Base-by-base conservation (phyloP, 2,888 invertebrate species). In the Petrolisthes manimaculis region DNA sequence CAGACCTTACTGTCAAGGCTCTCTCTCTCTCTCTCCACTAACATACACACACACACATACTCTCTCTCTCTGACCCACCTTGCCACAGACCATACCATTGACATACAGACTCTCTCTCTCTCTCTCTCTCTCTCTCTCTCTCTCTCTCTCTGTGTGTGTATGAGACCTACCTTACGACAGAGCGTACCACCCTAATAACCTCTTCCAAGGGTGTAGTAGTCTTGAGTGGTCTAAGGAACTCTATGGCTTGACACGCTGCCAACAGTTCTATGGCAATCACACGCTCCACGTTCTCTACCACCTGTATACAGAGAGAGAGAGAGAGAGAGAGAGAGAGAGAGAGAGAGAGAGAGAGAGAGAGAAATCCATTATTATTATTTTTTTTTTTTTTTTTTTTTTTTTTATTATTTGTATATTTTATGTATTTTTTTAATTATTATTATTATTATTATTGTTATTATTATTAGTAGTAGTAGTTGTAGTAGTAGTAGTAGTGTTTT, bases 211-310 rank as follows among this genome's bases (percentile, higher is more conserved):
- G 95, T 12, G 93, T 93, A 0, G 95, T 95, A 6, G 95, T 95
- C 92, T 94, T 95, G 84, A 95, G 92, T 0, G 95, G 95, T 61
- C 95, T 93, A 71, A 95, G 93, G 92, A 95, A 95, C 92, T 95
- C 95, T 80, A 95, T 94, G 8, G 95, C 95, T 92, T 95, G 95
- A 92, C 95, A 95, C 5, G 95, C 95, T 5, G 95, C 94, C 80
- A 95, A 92, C 75, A 95, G 92, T 92, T 95, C 95, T 91, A 95
- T 95, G 8, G 95, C 95, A 77, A 95, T 94, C 51, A 95, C 95
- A 92, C 93, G 88, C 91, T 94, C 94, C n/a, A 94, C 94, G 91
- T 94, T 94, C 91, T 94, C 93, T 14, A 94, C 93, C 67, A 94
- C 94, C 92, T 93, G 92, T 37, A 37, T 37, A 37, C 37, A 37